phyloP scores from a whole-genome alignment of 2,888 invertebrate species.

The Noctuana brunneofusca region DNA sequence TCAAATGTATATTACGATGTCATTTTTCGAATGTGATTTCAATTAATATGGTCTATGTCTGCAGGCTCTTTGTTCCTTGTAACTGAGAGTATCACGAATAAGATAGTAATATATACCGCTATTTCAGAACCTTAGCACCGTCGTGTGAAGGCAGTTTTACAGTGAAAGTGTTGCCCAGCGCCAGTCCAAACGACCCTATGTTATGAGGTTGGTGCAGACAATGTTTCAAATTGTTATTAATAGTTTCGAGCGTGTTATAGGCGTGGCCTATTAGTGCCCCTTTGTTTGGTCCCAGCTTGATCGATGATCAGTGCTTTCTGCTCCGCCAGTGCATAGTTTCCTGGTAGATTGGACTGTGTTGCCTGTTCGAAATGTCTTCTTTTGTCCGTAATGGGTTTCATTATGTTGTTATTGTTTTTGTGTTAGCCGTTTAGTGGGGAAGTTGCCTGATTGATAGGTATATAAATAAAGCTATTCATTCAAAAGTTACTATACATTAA shows the following conservation, averaged over 20 bases:
- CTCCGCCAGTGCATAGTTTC: constrained; percentile 22
- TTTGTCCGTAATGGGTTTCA: constrained; percentile 26
- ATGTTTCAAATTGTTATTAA: constrained; percentile 59
- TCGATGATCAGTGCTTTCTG: constrained; percentile 33
- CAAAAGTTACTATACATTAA: background rate
- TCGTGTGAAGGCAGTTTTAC: constrained; percentile 3
- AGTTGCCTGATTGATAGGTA: background rate
- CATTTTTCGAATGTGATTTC: too few relatives aligned
- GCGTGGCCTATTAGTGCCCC: constrained; percentile 36
- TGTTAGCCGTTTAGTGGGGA: constrained; percentile 13
- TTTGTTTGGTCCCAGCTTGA: constrained; percentile 42
- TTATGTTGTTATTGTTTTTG: constrained; percentile 25
- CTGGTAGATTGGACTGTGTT: constrained; percentile 17
- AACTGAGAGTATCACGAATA: constrained; percentile 1
- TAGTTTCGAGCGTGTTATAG: constrained; percentile 40
- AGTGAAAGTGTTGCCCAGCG: constrained; percentile 43
- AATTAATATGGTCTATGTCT: background rate
- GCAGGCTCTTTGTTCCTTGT: background rate
- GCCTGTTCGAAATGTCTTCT: constrained; percentile 14
- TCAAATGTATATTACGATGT: too few relatives aligned
- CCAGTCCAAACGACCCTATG: constrained; percentile 43
- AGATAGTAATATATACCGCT: background rate
- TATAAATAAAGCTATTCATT: constrained; percentile 1
- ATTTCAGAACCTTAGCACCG: background rate
- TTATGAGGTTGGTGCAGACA: constrained; percentile 38